These are phyloP conservation scores for Cynodonichthys magdalenae DNA, from an alignment of 2,797 vertebrate species.

Conservation along the genomic window DNA sequence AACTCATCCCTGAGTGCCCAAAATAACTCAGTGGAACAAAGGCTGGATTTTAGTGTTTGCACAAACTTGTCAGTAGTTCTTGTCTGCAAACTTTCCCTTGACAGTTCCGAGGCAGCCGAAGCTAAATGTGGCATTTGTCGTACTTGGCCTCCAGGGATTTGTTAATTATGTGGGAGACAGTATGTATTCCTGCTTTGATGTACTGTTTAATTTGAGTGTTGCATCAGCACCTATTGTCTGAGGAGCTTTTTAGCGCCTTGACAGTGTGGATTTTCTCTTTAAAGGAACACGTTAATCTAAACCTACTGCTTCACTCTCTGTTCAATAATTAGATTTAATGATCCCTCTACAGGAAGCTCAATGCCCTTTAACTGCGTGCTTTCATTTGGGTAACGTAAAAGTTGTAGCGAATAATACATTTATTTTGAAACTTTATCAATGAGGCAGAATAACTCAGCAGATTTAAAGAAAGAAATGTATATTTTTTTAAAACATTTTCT, in stretches of 20 bases:
- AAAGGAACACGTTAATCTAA: slow-evolving; percentile 18
- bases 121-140: slow-evolving; percentile 65
- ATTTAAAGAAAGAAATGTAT: slow-evolving; percentile 24
- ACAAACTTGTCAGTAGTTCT: slow-evolving; percentile 73
- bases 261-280: slow-evolving; percentile 19
- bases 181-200: slow-evolving; percentile 47
- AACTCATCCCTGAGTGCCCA: slow-evolving; percentile 65
- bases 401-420: slow-evolving; percentile 19
- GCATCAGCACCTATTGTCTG: slow-evolving; percentile 24
- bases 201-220: slow-evolving; percentile 31
- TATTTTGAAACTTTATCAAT: slow-evolving; percentile 34
- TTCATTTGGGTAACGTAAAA: slow-evolving; percentile 28
- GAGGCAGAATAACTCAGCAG: slow-evolving; percentile 18
- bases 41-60: slow-evolving; percentile 67
- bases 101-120: slow-evolving; percentile 68
- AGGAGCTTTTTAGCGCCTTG: slow-evolving; percentile 16
- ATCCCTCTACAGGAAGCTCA: slow-evolving; percentile 26
- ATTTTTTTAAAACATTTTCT: slow-evolving; percentile 6
- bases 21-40: slow-evolving; percentile 75
- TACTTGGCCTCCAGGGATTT: slow-evolving; percentile 48
- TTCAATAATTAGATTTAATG: slow-evolving; percentile 37
- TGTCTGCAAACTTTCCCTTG: slow-evolving; percentile 66
- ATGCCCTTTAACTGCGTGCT: slow-evolving; percentile 4
- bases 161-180: slow-evolving; percentile 57
- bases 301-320: slow-evolving; percentile 12